Conservation (phyloP, 2,888 invertebrate species). For the Marronus borbonicus region DNA sequence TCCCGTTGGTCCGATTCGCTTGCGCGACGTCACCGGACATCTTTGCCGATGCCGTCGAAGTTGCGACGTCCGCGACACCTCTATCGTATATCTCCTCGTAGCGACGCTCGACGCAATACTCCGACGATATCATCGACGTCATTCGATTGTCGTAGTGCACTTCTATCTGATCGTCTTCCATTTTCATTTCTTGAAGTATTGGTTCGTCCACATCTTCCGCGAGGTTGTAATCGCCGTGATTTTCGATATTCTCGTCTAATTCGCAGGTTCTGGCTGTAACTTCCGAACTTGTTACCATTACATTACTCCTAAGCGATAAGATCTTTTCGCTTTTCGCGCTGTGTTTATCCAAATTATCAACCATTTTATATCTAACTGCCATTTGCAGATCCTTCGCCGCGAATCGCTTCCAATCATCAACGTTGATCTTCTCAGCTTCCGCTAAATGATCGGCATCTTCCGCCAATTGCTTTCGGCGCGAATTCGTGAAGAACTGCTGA, state of each 20-base stretch:
- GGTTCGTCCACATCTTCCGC: neutral
- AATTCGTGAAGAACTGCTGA: constrained; percentile 33
- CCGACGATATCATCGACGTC: neutral
- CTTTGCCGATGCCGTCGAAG: too few species aligned
- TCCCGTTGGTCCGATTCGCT: too few species aligned
- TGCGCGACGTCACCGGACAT: too few species aligned
- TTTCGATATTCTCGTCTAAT: constrained; percentile 8
- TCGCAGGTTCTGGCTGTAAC: neutral
- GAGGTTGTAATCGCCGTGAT: neutral
- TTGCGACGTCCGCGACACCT: too few species aligned
- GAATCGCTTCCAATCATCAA: constrained; percentile 26
- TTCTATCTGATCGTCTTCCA: constrained; percentile 2
- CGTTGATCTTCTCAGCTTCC: constrained; percentile 17
- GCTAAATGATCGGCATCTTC: constrained; percentile 2
- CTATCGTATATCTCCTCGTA: neutral
- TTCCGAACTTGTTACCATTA: neutral
- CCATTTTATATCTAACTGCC: neutral
- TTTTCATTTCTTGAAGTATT: neutral
- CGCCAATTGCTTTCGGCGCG: constrained; percentile 16
- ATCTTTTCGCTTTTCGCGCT: constrained; percentile 2
- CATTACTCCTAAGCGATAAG: neutral
- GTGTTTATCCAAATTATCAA: neutral
- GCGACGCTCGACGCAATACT: constrained; percentile 10
- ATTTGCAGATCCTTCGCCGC: constrained; percentile 11
- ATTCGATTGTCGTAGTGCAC: constrained; percentile 38